These are phyloP conservation scores for Xyrauchen texanus DNA, from an alignment of 2,113 vertebrate genomes.

Conservation along the genomic window DNA sequence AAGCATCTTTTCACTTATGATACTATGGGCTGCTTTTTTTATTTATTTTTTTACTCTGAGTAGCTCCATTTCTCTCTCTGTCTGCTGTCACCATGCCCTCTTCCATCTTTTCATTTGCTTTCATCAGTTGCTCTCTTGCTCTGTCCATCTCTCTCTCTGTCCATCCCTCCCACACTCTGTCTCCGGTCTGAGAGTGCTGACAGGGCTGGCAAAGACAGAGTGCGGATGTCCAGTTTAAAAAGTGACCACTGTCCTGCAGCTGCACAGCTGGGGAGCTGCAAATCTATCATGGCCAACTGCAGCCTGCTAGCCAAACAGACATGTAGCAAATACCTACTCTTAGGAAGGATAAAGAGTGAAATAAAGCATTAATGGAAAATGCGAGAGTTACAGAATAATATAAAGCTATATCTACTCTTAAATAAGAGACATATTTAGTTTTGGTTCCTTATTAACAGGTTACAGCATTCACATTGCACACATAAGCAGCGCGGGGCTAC, in stretches of 20 bases:
- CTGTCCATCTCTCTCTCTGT: slow-evolving; percentile 66
- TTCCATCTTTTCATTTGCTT: slow-evolving; percentile 70
- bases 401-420: neutral
- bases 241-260: slow-evolving; percentile 74
- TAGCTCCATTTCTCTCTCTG: slow-evolving; percentile 57
- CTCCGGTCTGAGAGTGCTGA: slow-evolving; percentile 62
- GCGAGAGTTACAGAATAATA: slow-evolving; percentile 36
- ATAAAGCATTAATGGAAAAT: neutral
- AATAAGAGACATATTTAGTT: no score
- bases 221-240: slow-evolving; percentile 71
- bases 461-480: no score
- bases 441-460: no score
- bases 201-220: slow-evolving; percentile 77
- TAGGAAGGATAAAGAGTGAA: slow-evolving; percentile 4
- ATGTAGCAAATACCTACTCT: neutral
- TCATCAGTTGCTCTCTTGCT: slow-evolving; percentile 67
- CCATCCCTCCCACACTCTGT: slow-evolving; percentile 61
- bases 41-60: neutral
- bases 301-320: slow-evolving; percentile 50
- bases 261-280: slow-evolving; percentile 66
- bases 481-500: no score
- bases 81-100: slow-evolving; percentile 54
- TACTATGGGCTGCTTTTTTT: slow-evolving; percentile 23
- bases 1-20: slow-evolving; percentile 7
- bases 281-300: slow-evolving; percentile 69